phyloP scores from a whole-genome alignment of 2,888 invertebrate species.

The Sarcophaga subvicina region DNA sequence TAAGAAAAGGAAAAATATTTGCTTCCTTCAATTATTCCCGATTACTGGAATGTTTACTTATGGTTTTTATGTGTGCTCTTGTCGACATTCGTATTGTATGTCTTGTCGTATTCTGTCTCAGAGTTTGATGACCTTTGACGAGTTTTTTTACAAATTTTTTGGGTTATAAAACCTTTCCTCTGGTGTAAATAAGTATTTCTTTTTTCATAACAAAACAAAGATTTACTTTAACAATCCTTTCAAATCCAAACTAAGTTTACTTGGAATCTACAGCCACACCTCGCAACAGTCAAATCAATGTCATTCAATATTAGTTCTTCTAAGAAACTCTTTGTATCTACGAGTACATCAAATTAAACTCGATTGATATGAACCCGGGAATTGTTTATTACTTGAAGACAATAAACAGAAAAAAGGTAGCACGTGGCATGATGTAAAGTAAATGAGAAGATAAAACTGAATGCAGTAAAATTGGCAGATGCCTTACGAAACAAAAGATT shows the following conservation, averaged over 20 bases:
- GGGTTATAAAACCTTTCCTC: too few species aligned
- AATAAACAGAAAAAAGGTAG: constrained; percentile 9
- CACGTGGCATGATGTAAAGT: constrained; percentile 28
- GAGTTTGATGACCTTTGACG: constrained; percentile 21
- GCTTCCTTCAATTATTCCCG: background rate
- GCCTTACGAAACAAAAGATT: background rate
- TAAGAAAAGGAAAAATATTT: background rate
- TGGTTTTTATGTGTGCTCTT: background rate
- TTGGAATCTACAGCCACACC: too few species aligned
- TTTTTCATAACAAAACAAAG: too few species aligned
- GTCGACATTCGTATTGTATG: background rate
- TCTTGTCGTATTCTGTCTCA: background rate
- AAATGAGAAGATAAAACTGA: background rate
- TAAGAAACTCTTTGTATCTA: too few species aligned
- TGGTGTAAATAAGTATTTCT: too few species aligned
- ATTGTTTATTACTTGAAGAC: background rate
- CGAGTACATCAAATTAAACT: too few species aligned
- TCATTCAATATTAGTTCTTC: background rate
- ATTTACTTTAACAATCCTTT: too few species aligned
- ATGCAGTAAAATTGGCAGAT: background rate
- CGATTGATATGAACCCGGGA: too few species aligned
- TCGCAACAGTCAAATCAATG: background rate
- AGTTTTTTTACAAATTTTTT: too few species aligned
- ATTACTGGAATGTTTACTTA: constrained; percentile 3
- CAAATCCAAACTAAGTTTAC: too few species aligned